A percentile compares a stretch with the other conserved stretches of the same genome.
These are phyloP conservation scores for Enteromius trimaculatus DNA, from an alignment of 2,797 vertebrate genomes.

Conservation along the genomic window DNA sequence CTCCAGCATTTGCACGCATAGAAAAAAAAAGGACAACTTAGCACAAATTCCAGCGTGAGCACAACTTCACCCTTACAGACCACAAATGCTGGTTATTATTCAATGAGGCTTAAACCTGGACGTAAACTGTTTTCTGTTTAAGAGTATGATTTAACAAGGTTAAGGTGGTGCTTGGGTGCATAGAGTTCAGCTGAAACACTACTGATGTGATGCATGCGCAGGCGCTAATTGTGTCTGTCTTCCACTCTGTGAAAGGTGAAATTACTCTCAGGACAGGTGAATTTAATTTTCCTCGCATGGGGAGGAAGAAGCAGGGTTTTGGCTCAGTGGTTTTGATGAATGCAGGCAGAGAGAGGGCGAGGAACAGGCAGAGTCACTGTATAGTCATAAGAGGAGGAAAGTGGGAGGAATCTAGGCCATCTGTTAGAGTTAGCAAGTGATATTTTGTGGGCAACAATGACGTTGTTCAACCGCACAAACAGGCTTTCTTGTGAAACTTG, in stretches of 20 bases:
- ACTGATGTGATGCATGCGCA: slow-evolving; percentile 58
- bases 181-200: slow-evolving; percentile 43
- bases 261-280: slow-evolving; percentile 60
- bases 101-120: slow-evolving; percentile 32
- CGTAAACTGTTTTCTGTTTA: slow-evolving; percentile 47
- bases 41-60: neutral
- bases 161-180: slow-evolving; percentile 54
- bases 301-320: slow-evolving; percentile 50
- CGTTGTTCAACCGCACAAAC: slow-evolving; percentile 38
- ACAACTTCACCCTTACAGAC: slow-evolving; percentile 34
- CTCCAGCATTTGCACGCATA: neutral
- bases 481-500: slow-evolving; percentile 28
- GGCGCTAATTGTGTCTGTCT: slow-evolving; percentile 63
- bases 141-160: slow-evolving; percentile 57
- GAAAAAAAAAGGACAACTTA: neutral
- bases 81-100: slow-evolving; percentile 40
- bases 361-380: slow-evolving; percentile 49
- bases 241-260: slow-evolving; percentile 57
- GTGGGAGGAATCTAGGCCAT: slow-evolving; percentile 58
- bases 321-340: slow-evolving; percentile 57
- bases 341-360: slow-evolving; percentile 51
- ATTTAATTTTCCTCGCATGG: slow-evolving; percentile 57
- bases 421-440: slow-evolving; percentile 55
- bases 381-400: slow-evolving; percentile 53
- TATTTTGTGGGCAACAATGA: slow-evolving; percentile 48